These are phyloP conservation scores for Mylabris phalerata DNA, from an alignment of 1,140 invertebrate genomes.

Conservation along the genomic window DNA sequence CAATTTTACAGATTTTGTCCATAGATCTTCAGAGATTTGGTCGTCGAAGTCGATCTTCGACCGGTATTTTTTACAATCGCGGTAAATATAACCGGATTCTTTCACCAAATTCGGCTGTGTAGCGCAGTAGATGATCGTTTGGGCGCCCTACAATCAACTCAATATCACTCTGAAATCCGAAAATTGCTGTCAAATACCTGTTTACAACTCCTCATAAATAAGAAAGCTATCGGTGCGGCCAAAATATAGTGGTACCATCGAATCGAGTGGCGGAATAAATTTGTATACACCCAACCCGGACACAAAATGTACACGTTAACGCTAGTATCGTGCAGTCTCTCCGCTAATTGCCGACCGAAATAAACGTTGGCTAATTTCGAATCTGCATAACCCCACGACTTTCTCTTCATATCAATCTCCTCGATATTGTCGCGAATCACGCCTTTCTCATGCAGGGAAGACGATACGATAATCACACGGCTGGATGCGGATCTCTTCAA, in stretches of 20 bases:
- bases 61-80: conserved; percentile 63
- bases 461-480: conserved; percentile 52
- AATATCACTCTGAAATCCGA: no score
- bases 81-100: conserved; percentile 60
- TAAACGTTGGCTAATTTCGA: conserved; percentile 74
- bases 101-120: conserved; percentile 55
- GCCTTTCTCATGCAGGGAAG: conserved; percentile 52
- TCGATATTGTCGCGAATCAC: conserved; percentile 66
- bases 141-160: conserved; percentile 52
- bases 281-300: conserved; percentile 80
- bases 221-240: conserved; percentile 58
- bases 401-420: conserved; percentile 47
- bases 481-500: conserved; percentile 57
- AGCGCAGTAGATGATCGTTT: conserved; percentile 71
- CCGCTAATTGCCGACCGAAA: conserved; percentile 58
- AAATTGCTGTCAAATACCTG: conserved; percentile 51
- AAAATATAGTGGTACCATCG: conserved; percentile 65
- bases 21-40: conserved; percentile 57
- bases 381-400: conserved; percentile 64
- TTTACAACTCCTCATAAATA: conserved; percentile 64
- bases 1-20: conserved; percentile 60
- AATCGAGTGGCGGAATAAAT: conserved; percentile 59
- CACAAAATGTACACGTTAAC: conserved; percentile 70
- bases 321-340: conserved; percentile 48
- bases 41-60: conserved; percentile 56